Conservation (phyloP, 2,797 vertebrate genomes). For the Aulostomus chinensis region DNA sequence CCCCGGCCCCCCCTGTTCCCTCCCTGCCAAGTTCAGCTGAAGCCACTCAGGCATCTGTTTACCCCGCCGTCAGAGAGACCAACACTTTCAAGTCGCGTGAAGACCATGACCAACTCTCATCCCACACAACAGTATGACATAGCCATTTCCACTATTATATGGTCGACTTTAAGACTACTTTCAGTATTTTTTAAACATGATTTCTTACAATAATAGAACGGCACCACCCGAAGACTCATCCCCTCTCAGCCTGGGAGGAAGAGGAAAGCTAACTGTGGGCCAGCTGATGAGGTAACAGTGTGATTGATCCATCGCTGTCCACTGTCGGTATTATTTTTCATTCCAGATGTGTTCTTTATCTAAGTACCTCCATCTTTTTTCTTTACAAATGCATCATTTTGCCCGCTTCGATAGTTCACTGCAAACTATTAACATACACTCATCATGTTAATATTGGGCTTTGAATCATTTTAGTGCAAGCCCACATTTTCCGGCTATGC, state of each 20-base stretch:
- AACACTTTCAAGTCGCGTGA: conserved; percentile 79
- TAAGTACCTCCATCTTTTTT: neutral
- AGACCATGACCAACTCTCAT: conserved; percentile 79
- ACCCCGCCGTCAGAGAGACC: conserved; percentile 82
- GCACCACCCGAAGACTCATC: conserved; percentile 85
- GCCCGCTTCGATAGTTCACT: neutral
- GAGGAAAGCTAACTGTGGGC: conserved; percentile 88
- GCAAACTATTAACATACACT: too few relatives aligned
- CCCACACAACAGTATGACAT: conserved; percentile 77
- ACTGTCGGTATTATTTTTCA: neutral
- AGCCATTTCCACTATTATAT: neutral
- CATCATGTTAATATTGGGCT: too few relatives aligned
- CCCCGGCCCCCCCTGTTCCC: conserved; percentile 86
- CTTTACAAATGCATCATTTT: neutral
- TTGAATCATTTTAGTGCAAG: too few relatives aligned
- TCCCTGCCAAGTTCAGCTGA: conserved; percentile 85
- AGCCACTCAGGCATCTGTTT: conserved; percentile 87
- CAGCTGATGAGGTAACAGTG: conserved; percentile 84
- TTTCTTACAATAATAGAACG: too few relatives aligned
- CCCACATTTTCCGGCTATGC: too few relatives aligned
- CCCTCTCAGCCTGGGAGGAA: conserved; percentile 88
- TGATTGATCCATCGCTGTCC: neutral
- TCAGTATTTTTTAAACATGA: too few relatives aligned
- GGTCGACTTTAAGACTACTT: too few relatives aligned
- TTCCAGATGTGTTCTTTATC: neutral